phyloP scores from a whole-genome alignment of 2,113 vertebrate species.

The Rhinoderma darwinii region DNA sequence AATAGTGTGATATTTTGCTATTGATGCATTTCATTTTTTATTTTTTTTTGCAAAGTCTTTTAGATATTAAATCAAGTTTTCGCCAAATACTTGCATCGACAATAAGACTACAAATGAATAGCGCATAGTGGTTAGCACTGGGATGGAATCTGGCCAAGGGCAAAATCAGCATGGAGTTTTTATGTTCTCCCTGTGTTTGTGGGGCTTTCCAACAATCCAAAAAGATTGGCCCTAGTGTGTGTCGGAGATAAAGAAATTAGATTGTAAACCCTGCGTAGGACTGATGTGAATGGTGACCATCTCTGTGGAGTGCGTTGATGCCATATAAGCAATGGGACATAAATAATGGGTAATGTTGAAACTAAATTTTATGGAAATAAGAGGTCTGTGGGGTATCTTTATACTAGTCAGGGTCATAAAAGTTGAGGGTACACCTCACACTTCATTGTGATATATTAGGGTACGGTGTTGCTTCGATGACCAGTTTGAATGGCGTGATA shows the following conservation, averaged over 20 bases:
- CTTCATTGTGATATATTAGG: not conserved
- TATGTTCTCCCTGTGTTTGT: not conserved
- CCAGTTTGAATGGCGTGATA: not conserved
- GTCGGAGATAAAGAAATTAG: not conserved
- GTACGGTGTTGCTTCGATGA: not conserved
- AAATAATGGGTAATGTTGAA: not conserved
- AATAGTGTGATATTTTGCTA: not conserved
- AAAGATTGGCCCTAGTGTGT: not conserved
- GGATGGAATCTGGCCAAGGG: not conserved
- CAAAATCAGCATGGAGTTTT: not conserved
- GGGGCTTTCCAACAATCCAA: not conserved
- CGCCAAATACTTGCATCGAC: not conserved
- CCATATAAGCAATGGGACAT: not conserved
- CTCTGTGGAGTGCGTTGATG: not conserved
- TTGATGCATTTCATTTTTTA: not conserved
- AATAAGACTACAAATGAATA: not conserved
- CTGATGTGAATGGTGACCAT: not conserved
- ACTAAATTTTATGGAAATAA: not conserved
- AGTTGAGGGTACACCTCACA: not conserved
- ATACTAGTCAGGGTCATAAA: not conserved
- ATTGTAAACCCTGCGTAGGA: not conserved
- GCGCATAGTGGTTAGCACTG: not conserved
- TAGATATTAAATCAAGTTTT: not conserved
- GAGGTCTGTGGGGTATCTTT: not conserved
- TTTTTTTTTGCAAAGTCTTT: not conserved